phyloP scores from a whole-genome alignment of 2,113 vertebrate genomes.

The Nicator chloris region DNA sequence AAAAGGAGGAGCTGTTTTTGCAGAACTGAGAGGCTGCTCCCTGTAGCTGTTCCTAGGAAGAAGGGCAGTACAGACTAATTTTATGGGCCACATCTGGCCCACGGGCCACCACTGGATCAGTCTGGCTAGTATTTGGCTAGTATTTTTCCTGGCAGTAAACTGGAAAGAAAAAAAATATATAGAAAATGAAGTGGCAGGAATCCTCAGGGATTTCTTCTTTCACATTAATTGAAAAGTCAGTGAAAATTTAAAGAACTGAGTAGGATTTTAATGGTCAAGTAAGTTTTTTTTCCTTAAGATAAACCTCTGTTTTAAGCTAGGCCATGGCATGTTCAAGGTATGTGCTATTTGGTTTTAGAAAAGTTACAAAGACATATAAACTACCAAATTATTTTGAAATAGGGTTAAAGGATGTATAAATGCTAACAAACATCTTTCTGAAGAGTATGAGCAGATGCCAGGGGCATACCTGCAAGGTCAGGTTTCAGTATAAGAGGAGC shows the following conservation, averaged over 20 bases:
- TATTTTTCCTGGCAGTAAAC: background rate
- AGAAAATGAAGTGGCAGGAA: background rate
- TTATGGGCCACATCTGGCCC: background rate
- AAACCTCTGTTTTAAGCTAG: background rate
- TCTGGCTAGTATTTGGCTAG: background rate
- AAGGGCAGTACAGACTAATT: background rate
- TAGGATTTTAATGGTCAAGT: background rate
- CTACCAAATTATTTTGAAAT: background rate
- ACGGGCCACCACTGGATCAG: background rate
- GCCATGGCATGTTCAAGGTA: background rate
- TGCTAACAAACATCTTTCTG: background rate
- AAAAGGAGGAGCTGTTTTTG: background rate
- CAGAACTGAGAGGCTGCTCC: background rate
- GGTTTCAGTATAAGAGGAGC: slow-evolving; percentile 40
- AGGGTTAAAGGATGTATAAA: background rate
- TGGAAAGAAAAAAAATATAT: background rate
- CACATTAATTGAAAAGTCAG: background rate
- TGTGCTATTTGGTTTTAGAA: background rate
- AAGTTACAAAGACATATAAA: background rate
- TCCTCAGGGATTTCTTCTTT: background rate
- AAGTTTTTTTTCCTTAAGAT: background rate
- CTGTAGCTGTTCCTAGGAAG: background rate
- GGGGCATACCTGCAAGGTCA: slow-evolving; percentile 24
- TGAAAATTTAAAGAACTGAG: background rate
- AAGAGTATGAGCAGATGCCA: background rate